Conservation (phyloP, 1,140 invertebrate genomes). For the Drosophila fuyamai region DNA sequence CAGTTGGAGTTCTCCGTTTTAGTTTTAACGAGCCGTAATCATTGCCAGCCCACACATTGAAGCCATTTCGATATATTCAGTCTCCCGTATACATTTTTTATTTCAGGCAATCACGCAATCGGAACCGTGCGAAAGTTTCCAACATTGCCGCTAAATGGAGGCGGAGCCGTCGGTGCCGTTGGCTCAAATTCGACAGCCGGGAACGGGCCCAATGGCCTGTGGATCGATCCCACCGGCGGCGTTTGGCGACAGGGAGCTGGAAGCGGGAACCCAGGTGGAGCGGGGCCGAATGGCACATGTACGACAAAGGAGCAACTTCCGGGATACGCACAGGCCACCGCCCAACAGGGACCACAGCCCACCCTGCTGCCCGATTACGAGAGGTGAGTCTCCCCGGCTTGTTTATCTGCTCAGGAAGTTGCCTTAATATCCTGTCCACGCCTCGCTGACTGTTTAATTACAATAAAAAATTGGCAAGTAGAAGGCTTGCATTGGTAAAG, state of each 20-base stretch:
- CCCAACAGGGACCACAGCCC: conserved; percentile 61
- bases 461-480: conserved; percentile 64
- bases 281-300: conserved; percentile 33
- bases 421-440: conserved; percentile 77
- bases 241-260: conserved; percentile 71
- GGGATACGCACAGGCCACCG: conserved; percentile 83
- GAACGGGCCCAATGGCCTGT: conserved; percentile 66
- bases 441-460: conserved; percentile 77
- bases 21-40: conserved; percentile 67
- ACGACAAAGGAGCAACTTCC: conserved; percentile 84
- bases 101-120: conserved; percentile 85
- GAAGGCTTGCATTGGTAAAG: conserved; percentile 42
- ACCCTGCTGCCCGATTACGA: conserved; percentile 83
- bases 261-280: conserved; percentile 2
- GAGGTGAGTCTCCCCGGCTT: conserved; percentile 71
- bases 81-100: conserved; percentile 57
- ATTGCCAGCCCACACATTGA: conserved; percentile 43
- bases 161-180: conserved; percentile 30
- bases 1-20: conserved; percentile 39
- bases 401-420: conserved; percentile 75
- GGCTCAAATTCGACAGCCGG: conserved; percentile 57
- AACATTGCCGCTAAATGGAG: conserved; percentile 83
- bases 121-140: conserved; percentile 85
- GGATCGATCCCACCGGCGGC: conserved; percentile 84
- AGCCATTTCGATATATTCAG: conserved; percentile 51